Percentiles rank a stretch among this genome's conserved stretches.
Evolutionary conservation across 2,888 invertebrate genomes (phyloP).

Genomic region (Disparrhopalites patrizii): DNA sequence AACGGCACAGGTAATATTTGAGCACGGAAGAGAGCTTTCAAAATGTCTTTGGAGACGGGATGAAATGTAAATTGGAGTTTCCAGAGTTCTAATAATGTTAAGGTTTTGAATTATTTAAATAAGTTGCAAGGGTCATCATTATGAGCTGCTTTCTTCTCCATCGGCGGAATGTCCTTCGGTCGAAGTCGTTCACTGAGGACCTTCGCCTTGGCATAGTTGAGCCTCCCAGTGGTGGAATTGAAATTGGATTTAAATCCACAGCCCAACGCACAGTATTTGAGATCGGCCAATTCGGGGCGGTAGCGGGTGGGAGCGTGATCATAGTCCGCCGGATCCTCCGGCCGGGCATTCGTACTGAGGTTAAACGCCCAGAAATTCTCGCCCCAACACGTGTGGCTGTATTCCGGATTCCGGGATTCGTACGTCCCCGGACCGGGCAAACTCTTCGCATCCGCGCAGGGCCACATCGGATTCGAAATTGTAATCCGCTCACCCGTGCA

Average conservation of each 20-base stretch:
- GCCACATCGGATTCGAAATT: slow-evolving; percentile 18
- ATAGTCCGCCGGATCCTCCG: slow-evolving; percentile 1
- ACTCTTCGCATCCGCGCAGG: background rate
- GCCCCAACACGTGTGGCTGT: slow-evolving; percentile 8
- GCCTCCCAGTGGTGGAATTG: background rate
- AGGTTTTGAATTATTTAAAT: no score
- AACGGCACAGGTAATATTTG: no score
- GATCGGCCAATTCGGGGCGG: slow-evolving; percentile 4
- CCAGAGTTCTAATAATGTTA: no score
- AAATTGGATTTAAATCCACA: slow-evolving; percentile 13
- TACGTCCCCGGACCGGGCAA: slow-evolving; percentile 16
- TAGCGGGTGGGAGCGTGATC: slow-evolving; percentile 14
- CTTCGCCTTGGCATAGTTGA: background rate
- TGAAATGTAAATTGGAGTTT: no score
- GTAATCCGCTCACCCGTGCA: slow-evolving; percentile 19
- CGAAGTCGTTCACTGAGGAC: slow-evolving; percentile 12
- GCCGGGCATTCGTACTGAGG: background rate
- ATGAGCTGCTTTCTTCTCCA: background rate
- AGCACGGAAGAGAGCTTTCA: no score
- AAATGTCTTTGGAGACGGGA: no score
- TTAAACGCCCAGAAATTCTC: slow-evolving; percentile 24
- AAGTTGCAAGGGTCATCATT: no score
- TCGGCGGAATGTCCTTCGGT: slow-evolving; percentile 14
- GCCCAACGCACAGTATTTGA: background rate
- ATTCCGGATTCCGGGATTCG: background rate